phyloP scores from a whole-genome alignment of 2,797 vertebrate species.

The Bradypodion ventrale region DNA sequence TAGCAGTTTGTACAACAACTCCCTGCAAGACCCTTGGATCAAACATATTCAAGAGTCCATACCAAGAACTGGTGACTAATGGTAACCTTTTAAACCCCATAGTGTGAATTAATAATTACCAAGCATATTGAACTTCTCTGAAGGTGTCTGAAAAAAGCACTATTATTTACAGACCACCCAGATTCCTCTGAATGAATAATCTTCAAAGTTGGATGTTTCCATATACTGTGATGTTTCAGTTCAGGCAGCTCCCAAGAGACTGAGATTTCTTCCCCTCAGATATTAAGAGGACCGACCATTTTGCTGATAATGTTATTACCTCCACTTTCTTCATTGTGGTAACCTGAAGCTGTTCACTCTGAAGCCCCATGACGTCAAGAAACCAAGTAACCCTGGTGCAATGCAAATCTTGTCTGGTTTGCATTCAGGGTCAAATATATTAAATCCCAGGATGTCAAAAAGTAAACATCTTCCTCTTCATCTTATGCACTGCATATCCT shows the following conservation, averaged over 20 bases:
- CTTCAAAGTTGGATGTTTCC: slow-evolving; percentile 34
- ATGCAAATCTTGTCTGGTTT: not conserved
- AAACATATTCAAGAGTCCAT: not conserved
- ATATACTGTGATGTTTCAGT: not conserved
- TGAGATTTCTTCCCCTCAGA: rapidly evolving
- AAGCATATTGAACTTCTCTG: slow-evolving; percentile 52
- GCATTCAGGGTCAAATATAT: not conserved
- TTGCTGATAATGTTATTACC: not conserved
- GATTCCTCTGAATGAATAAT: no score
- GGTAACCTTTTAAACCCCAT: not conserved
- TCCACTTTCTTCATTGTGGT: rapidly evolving
- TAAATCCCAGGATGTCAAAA: not conserved
- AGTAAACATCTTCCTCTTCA: not conserved
- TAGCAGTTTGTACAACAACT: not conserved
- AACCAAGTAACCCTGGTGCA: not conserved
- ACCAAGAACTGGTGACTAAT: not conserved
- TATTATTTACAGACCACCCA: not conserved
- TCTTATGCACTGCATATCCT: not conserved
- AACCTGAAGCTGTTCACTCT: slow-evolving; percentile 14
- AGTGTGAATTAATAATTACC: slow-evolving; percentile 2
- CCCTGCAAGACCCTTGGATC: not conserved
- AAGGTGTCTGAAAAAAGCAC: slow-evolving; percentile 2
- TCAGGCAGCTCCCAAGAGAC: not conserved
- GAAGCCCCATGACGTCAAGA: not conserved
- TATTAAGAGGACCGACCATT: not conserved